Percentiles rank a stretch among this genome's conserved stretches.
phyloP scores from a whole-genome alignment of 2,888 invertebrate genomes.

The Protula sp. region DNA sequence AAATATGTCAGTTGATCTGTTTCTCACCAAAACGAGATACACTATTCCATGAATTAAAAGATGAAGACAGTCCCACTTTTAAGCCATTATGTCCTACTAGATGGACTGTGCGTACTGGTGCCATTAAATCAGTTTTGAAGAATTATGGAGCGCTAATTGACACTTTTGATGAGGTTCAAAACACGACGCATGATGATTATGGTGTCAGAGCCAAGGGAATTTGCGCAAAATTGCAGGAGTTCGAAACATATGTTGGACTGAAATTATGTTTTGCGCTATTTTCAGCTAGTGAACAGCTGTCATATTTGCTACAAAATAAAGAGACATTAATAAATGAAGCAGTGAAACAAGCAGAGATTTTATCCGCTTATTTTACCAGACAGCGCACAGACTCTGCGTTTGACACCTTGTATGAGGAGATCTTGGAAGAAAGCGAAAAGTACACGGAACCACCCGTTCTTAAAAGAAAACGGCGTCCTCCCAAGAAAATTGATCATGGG shows the following conservation, averaged over 20 bases:
- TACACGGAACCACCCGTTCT: neutral
- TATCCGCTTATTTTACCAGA: too few relatives aligned
- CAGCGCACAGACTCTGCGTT: neutral
- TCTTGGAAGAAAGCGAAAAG: too few relatives aligned
- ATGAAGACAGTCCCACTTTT: neutral
- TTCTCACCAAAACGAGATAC: neutral
- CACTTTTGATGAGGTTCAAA: neutral
- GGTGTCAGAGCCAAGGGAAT: neutral
- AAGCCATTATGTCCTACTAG: neutral
- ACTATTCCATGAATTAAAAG: neutral
- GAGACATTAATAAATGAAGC: slow-evolving; percentile 1
- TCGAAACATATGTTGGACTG: neutral
- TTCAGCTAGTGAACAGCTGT: neutral
- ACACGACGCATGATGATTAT: slow-evolving; percentile 3
- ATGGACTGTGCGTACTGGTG: neutral
- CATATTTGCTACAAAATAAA: slow-evolving; percentile 1
- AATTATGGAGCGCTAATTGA: neutral
- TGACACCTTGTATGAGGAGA: neutral
- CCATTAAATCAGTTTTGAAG: neutral
- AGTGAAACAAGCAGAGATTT: neutral
- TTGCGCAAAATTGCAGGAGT: neutral
- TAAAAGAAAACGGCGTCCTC: neutral
- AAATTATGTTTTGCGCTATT: neutral
- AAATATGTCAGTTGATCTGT: neutral
- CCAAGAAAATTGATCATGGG: too few relatives aligned